These are phyloP conservation scores for Phaenicophaeus curvirostris DNA, from an alignment of 2,797 vertebrate species.

Conservation along the genomic window DNA sequence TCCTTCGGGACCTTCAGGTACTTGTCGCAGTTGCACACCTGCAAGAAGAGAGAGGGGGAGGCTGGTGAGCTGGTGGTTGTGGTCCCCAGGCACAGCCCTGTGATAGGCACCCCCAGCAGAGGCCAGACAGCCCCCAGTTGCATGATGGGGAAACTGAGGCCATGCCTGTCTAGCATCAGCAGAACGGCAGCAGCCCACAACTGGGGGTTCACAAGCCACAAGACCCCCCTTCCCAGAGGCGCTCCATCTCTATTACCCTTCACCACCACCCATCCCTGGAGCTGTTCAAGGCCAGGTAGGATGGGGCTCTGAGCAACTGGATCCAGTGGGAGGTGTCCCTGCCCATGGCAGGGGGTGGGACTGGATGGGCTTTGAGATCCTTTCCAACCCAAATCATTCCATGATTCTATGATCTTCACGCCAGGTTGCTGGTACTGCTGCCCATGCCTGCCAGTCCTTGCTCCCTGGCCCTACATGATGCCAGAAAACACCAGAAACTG, in stretches of 20 bases:
- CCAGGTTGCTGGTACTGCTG: not conserved
- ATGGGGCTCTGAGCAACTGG: too few species aligned
- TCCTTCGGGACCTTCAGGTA: slow-evolving; percentile 83
- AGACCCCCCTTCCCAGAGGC: not conserved
- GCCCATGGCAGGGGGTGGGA: too few species aligned
- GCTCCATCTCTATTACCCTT: too few species aligned
- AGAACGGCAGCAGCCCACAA: not conserved
- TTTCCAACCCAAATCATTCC: too few species aligned
- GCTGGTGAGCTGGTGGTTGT: rapidly evolving
- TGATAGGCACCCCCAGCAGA: not conserved
- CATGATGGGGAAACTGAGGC: not conserved
- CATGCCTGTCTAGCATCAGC: not conserved
- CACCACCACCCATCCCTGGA: too few species aligned
- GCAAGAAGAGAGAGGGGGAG: not conserved
- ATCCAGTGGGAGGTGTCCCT: too few species aligned
- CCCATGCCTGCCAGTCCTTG: rapidly evolving
- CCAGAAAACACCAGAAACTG: not conserved
- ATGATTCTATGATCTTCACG: too few species aligned
- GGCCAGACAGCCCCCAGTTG: not conserved
- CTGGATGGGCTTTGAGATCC: too few species aligned
- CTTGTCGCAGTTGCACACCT: slow-evolving; percentile 86
- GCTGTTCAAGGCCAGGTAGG: too few species aligned
- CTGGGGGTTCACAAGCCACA: not conserved
- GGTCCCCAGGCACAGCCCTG: rapidly evolving
- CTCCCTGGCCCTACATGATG: not conserved